A percentile compares a stretch with the other conserved stretches of the same genome.
These are phyloP conservation scores for Ophion ellenae DNA, from an alignment of 2,888 invertebrate genomes.

Conservation along the genomic window DNA sequence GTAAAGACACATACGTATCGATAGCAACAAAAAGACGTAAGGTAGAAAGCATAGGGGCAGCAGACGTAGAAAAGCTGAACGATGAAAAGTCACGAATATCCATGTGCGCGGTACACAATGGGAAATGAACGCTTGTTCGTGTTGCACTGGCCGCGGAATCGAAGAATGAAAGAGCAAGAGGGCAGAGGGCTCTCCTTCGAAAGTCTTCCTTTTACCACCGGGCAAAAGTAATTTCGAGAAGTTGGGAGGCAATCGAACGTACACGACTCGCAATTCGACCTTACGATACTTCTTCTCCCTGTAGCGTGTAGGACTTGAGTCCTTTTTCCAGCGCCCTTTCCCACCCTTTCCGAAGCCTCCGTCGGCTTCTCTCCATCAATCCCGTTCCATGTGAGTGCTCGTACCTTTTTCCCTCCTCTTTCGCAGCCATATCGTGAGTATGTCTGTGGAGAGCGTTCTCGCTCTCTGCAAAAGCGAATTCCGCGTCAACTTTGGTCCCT, in stretches of 20 bases:
- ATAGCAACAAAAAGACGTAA: constrained; percentile 4
- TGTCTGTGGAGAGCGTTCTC: too few species aligned
- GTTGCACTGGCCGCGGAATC: constrained; percentile 30
- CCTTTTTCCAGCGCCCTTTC: neutral
- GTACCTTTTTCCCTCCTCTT: too few species aligned
- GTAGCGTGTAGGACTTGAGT: neutral
- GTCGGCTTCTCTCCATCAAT: neutral
- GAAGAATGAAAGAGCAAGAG: constrained; percentile 41
- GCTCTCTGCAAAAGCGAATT: too few species aligned
- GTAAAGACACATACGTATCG: neutral
- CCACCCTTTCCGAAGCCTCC: neutral
- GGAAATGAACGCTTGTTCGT: constrained; percentile 28
- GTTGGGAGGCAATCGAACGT: constrained; percentile 53
- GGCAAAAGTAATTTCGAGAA: constrained; percentile 52
- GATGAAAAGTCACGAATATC: constrained; percentile 24
- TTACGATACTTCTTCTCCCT: constrained; percentile 38
- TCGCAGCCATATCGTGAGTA: too few species aligned
- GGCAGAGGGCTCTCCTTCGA: constrained; percentile 15
- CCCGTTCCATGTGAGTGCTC: constrained; percentile 3
- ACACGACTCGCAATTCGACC: constrained; percentile 21
- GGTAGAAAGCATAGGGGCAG: neutral
- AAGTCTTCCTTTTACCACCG: constrained; percentile 38
- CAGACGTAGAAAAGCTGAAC: constrained; percentile 12
- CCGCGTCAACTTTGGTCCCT: too few species aligned
- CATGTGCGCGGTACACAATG: constrained; percentile 16